A percentile compares a stretch with the other conserved stretches of the same genome.
Conservation (phyloP, 2,113 vertebrate species). For the Amblyornis subalaris region DNA sequence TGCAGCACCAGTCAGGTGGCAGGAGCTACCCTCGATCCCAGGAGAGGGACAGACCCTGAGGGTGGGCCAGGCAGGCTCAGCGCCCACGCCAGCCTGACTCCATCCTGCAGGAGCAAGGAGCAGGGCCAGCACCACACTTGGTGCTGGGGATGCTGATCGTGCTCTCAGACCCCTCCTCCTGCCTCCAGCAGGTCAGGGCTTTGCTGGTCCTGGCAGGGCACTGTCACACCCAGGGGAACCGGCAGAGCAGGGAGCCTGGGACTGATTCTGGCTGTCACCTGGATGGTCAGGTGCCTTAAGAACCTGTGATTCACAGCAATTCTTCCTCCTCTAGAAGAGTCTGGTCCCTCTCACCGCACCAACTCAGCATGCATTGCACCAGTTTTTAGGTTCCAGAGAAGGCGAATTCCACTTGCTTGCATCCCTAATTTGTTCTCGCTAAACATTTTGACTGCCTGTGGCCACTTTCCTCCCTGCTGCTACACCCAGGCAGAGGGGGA, state of each 20-base stretch:
- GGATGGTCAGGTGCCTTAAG: not conserved
- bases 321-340: not conserved
- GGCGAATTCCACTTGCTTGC: rapidly evolving
- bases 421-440: not conserved
- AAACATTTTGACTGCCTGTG: not conserved
- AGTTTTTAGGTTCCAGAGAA: not conserved
- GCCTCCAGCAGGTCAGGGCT: not conserved
- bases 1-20: rapidly evolving
- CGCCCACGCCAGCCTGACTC: not conserved
- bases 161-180: not conserved
- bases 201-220: not conserved
- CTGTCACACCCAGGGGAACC: not conserved
- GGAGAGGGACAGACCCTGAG: not conserved
- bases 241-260: not conserved
- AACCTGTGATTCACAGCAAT: not conserved
- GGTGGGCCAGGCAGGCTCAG: not conserved
- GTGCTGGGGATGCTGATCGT: not conserved
- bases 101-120: not conserved
- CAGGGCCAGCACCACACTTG: not conserved
- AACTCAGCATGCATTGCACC: rapidly evolving
- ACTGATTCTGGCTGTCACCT: not conserved
- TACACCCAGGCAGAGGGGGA: not conserved
- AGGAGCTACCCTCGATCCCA: not conserved
- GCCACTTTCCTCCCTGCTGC: not conserved
- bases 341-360: rapidly evolving